These are phyloP conservation scores for Zeugodacus cucurbitae DNA, from an alignment of 1,140 invertebrate genomes.

Conservation along the genomic window DNA sequence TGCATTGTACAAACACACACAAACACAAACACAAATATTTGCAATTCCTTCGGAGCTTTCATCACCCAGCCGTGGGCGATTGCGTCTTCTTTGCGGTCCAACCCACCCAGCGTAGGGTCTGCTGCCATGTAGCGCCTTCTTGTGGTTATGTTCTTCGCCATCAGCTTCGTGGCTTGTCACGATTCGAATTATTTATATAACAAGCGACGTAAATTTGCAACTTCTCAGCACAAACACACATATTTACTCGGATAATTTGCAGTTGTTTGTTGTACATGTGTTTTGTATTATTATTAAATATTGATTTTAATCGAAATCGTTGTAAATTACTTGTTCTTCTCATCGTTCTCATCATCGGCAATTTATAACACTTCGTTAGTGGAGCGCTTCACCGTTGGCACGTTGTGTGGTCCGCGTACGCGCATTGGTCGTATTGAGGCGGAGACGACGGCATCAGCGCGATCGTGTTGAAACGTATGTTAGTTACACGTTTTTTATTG, in stretches of 20 bases:
- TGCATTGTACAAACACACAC: background rate
- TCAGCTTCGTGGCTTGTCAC: background rate
- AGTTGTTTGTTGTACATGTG: background rate
- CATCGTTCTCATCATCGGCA: constrained; percentile 6
- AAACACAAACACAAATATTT: background rate
- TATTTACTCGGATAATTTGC: background rate
- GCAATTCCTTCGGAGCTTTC: background rate
- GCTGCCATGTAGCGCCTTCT: background rate
- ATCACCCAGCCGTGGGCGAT: constrained; percentile 22
- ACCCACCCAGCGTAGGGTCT: background rate
- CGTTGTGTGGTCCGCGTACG: background rate
- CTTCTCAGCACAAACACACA: background rate
- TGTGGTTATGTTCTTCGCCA: background rate
- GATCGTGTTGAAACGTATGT: constrained; percentile 6
- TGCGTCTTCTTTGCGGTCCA: constrained; percentile 9
- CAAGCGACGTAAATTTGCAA: background rate
- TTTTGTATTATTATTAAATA: constrained; percentile 42
- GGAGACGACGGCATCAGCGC: background rate
- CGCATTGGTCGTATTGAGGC: background rate
- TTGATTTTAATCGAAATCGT: constrained; percentile 50
- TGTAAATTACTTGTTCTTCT: constrained; percentile 43
- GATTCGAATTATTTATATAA: constrained; percentile 11
- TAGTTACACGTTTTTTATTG: background rate
- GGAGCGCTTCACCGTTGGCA: background rate
- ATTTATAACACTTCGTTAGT: constrained; percentile 41